A percentile compares a stretch with the other conserved stretches of the same genome.
Conservation (phyloP, 2,113 vertebrate species). For the Monopterus albus region DNA sequence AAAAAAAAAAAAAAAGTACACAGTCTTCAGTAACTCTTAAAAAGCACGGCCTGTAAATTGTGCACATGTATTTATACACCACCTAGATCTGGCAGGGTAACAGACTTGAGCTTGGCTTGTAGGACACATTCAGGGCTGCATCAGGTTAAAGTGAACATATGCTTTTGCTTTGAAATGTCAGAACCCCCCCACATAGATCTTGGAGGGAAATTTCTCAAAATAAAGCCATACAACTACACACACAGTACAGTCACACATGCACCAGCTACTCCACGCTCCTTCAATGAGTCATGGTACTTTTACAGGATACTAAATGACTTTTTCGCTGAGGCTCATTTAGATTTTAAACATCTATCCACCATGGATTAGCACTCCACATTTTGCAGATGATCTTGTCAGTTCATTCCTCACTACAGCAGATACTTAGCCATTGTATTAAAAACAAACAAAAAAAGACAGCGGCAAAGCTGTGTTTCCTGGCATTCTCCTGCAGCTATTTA, state of each 20-base stretch:
- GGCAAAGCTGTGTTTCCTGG: background rate
- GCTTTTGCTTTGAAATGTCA: constrained; percentile 23
- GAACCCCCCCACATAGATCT: background rate
- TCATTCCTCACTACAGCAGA: background rate
- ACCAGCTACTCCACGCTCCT: background rate
- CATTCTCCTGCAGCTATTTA: background rate
- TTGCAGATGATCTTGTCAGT: background rate
- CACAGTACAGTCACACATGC: background rate
- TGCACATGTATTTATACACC: background rate
- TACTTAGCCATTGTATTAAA: background rate
- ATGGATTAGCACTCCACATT: background rate
- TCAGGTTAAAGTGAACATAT: constrained; percentile 18
- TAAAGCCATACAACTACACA: constrained; percentile 16
- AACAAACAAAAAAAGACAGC: no score
- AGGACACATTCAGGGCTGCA: background rate
- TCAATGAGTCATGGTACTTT: background rate
- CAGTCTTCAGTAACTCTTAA: background rate
- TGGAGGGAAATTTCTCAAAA: constrained; percentile 30
- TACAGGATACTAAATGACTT: background rate
- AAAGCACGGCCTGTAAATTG: background rate
- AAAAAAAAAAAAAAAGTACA: background rate
- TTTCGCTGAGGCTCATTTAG: background rate
- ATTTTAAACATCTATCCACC: background rate
- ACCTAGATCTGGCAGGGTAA: background rate
- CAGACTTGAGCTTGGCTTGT: background rate